Percentiles rank a stretch among this genome's conserved stretches.
These are phyloP conservation scores for Ginglymostoma cirratum DNA, from an alignment of 2,113 vertebrate genomes.

Conservation along the genomic window DNA sequence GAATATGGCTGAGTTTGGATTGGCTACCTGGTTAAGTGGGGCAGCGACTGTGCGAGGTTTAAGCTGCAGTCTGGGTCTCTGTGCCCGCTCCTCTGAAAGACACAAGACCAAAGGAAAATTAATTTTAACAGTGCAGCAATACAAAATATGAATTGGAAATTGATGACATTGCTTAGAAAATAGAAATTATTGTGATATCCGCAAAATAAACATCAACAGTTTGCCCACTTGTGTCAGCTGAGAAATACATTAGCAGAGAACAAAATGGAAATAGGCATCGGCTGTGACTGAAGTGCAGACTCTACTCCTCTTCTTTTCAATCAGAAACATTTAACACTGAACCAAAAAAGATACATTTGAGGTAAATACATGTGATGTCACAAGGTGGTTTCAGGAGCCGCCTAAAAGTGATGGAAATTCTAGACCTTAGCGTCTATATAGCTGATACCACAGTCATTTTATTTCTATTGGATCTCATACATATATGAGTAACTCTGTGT, in stretches of 20 bases:
- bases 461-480: too few species aligned
- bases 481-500: too few species aligned
- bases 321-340: not conserved
- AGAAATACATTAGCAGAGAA: not conserved
- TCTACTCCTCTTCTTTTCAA: not conserved
- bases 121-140: not conserved
- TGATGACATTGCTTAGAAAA: not conserved
- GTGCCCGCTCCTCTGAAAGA: slow-evolving; percentile 84
- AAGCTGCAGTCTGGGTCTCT: slow-evolving; percentile 89
- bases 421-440: not conserved
- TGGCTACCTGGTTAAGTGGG: slow-evolving; percentile 98
- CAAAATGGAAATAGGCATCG: not conserved
- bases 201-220: not conserved
- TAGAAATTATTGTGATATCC: not conserved
- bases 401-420: not conserved
- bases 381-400: too few species aligned
- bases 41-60: slow-evolving; percentile 89
- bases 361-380: not conserved
- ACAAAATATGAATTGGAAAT: not conserved
- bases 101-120: not conserved
- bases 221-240: not conserved
- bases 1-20: slow-evolving; percentile 96
- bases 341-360: not conserved
- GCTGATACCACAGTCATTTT: not conserved
- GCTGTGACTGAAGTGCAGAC: not conserved